Evolutionary conservation across 2,888 invertebrate species (phyloP).

Genomic region (Tinea pellionella): DNA sequence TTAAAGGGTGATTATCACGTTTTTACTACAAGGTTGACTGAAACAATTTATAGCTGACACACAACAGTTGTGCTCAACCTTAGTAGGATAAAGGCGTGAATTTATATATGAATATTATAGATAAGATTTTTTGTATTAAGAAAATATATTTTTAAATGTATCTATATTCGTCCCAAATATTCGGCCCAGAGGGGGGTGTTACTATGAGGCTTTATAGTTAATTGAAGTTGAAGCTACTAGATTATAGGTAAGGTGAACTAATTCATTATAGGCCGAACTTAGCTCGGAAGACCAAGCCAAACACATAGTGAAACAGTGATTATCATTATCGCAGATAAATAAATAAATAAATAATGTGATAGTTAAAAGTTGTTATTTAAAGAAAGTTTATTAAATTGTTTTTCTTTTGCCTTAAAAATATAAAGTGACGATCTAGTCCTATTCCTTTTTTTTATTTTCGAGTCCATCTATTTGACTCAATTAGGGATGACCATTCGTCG

Average conservation of each 20-base stretch:
- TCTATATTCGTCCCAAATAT: background rate
- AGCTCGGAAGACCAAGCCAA: too few species aligned
- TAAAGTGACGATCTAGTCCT: constrained; percentile 50
- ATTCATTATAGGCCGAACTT: too few species aligned
- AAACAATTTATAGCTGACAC: too few species aligned
- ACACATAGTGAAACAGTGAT: too few species aligned
- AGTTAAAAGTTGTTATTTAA: constrained; percentile 21
- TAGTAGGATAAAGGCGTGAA: background rate
- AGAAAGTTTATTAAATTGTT: constrained; percentile 20
- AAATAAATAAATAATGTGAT: background rate
- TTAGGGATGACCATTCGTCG: background rate
- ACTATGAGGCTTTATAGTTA: background rate
- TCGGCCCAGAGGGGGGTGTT: background rate
- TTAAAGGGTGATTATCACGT: too few species aligned
- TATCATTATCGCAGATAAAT: too few species aligned
- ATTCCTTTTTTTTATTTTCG: constrained; percentile 18
- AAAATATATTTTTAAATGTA: background rate
- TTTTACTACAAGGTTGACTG: background rate
- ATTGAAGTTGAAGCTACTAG: too few species aligned
- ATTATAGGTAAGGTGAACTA: too few species aligned
- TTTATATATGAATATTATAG: background rate
- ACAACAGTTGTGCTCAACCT: background rate
- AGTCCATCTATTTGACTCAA: background rate
- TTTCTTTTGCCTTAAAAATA: constrained; percentile 21
- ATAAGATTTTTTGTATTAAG: too few species aligned